Evolutionary conservation across 53 echinoderm and acorn worm species (phyloP), one percentile per base, ranked within the genome.

Genomic region (Holothuria leucospilota): DNA sequence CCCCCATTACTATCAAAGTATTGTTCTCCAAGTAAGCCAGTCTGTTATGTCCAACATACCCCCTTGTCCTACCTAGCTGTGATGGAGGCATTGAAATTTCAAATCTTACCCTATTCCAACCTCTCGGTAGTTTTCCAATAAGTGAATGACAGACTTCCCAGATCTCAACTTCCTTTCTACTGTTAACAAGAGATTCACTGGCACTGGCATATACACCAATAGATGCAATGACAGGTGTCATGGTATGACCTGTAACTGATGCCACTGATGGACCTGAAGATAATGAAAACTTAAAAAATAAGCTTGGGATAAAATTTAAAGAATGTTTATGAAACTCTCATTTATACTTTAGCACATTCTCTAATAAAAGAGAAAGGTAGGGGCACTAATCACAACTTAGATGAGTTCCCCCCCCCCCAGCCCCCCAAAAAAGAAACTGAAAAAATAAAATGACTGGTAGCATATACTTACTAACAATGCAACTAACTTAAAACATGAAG

Each of bases 141-240:
- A 93, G 69, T 13, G 90, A 89, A 53, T 95, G 93, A 81, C 98
- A 97, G 9, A 97, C 87, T 67, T 97, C 98, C 98, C 98, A 97
- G 52, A 97, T 89, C 78, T 97, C 98, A 6, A 87, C 85, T 21
- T 97, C 98, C 64, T 93, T 95, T 15, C 90, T 87, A 62, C 88
- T 90, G 67, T 90, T 92, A 2, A 93, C 88, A 14, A 90, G 68
- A 9, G 98, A 87, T 24, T 88, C 66, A 51, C 98, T 97, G 66
- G 98, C 98, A 49, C 98, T 95, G 81, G 98, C 98, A 49, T 95
- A 97, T 12, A 97, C 75, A 2, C 98, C 98, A 90, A 94, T 89
- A 49, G 71, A 51, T 15, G 93, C 95, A 0, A 95, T 62, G 39
- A 77, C 62, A 23, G 94, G 90, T 29, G 90, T 82, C 84, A 97